Conservation (phyloP, 1,140 invertebrate species). For the Ctenoplectra terminalis region DNA sequence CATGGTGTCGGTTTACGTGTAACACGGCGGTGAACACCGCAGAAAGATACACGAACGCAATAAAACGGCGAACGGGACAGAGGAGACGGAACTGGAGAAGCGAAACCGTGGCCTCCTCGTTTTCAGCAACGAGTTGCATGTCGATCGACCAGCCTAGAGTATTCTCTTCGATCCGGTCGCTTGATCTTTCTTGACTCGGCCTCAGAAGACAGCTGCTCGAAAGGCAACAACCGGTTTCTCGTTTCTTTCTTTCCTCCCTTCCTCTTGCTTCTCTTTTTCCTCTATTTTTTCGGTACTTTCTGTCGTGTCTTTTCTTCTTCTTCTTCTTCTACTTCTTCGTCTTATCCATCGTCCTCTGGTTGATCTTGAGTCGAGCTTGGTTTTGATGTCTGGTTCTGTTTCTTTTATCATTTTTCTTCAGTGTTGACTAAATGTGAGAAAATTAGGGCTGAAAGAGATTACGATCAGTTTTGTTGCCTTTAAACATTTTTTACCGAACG, state of each 20-base stretch:
- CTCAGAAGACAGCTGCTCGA: constrained; percentile 55
- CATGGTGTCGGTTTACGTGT: constrained; percentile 53
- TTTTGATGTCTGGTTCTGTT: background rate
- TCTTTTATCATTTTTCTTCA: background rate
- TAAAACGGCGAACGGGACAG: background rate
- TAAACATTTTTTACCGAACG: no score
- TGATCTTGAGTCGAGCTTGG: background rate
- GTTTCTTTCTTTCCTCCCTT: constrained; percentile 9
- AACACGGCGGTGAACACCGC: constrained; percentile 19
- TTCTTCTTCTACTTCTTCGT: background rate
- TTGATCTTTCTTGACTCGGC: constrained; percentile 32
- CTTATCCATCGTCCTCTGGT: constrained; percentile 13
- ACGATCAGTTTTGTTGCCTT: constrained; percentile 30
- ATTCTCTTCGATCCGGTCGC: constrained; percentile 34
- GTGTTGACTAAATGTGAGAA: constrained; percentile 42
- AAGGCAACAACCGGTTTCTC: constrained; percentile 59
- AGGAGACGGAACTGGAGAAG: background rate
- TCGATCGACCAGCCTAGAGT: constrained; percentile 43
- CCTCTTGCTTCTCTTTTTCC: no score
- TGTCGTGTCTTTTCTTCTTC: background rate
- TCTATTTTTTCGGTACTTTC: constrained; percentile 1
- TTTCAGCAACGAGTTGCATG: constrained; percentile 39
- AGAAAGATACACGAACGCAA: constrained; percentile 13
- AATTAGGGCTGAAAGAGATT: constrained; percentile 39
- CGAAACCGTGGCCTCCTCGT: constrained; percentile 43